These are phyloP conservation scores for Orchesellides sinensis DNA, from an alignment of 2,888 invertebrate genomes.

Conservation along the genomic window DNA sequence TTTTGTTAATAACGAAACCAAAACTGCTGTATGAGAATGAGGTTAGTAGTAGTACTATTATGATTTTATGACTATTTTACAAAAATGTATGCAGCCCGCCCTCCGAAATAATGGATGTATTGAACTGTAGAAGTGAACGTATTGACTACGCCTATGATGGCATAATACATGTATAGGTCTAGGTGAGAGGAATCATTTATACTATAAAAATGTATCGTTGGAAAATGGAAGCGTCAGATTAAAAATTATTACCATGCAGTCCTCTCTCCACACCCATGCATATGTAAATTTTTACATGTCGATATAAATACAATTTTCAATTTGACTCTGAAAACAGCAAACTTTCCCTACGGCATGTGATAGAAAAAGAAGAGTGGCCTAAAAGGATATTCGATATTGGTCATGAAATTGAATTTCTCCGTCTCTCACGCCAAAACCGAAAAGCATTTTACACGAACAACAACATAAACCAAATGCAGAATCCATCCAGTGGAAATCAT, in stretches of 20 bases:
- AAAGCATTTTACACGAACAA: background rate
- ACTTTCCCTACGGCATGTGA: background rate
- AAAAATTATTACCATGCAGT: too few species aligned
- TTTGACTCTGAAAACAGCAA: background rate
- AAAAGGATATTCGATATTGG: constrained; percentile 15
- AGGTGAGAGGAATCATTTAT: constrained; percentile 8
- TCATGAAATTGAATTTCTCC: constrained; percentile 23
- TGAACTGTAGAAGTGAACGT: background rate
- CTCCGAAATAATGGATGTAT: constrained; percentile 39
- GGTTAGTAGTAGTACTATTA: background rate
- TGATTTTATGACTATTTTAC: constrained; percentile 16
- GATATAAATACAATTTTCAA: background rate
- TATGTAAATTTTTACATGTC: background rate
- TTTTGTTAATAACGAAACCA: too few species aligned
- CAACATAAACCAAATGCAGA: background rate
- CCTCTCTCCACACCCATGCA: too few species aligned
- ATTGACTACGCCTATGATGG: background rate
- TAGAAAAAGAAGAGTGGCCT: background rate
- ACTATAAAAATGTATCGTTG: background rate
- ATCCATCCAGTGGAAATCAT: background rate
- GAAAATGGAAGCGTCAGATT: too few species aligned
- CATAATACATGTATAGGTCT: too few species aligned
- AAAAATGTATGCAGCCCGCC: constrained; percentile 39
- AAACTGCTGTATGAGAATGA: background rate
- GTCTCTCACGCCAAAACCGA: background rate